These are phyloP conservation scores for Drosophila mojavensis DNA, from an alignment of 1,140 invertebrate genomes.

Conservation along the genomic window DNA sequence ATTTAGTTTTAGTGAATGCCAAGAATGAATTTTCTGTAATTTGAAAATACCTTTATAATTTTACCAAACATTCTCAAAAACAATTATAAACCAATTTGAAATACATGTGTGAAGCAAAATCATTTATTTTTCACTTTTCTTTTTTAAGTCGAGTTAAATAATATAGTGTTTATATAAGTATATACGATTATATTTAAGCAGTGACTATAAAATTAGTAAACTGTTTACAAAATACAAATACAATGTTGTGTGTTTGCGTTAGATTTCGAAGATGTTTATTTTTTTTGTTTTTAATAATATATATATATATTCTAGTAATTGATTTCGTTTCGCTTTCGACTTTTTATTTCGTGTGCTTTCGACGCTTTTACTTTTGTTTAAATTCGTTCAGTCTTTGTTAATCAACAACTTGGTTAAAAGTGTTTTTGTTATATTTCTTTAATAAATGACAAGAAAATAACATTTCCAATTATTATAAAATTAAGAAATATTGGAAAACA, in stretches of 20 bases:
- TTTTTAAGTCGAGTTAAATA: constrained; percentile 13
- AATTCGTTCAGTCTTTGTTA: constrained; percentile 79
- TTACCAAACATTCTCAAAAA: neutral
- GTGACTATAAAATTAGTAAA: constrained; percentile 60
- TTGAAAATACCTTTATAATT: constrained; percentile 4
- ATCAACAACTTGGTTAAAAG: constrained; percentile 68
- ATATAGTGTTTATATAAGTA: constrained; percentile 37
- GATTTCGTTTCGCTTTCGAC: constrained; percentile 39
- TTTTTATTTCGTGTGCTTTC: constrained; percentile 31
- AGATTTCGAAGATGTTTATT: constrained; percentile 53
- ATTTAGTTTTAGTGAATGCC: constrained; percentile 2
- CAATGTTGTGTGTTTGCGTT: constrained; percentile 49
- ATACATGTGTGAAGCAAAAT: constrained; percentile 26
- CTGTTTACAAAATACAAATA: constrained; percentile 57
- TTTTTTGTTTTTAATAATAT: neutral
- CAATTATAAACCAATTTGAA: constrained; percentile 5
- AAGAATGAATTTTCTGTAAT: neutral
- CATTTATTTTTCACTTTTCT: constrained; percentile 13
- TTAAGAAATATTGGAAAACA: constrained; percentile 19
- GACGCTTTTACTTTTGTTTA: constrained; percentile 40
- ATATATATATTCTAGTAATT: constrained; percentile 17
- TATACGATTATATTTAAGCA: constrained; percentile 55
- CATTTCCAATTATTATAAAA: constrained; percentile 5
- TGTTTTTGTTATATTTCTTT: constrained; percentile 30
- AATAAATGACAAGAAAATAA: constrained; percentile 3